Evolutionary conservation across 2,113 vertebrate genomes (phyloP), one percentile per base, ranked within the genome.

Genomic region (Procapra przewalskii): DNA sequence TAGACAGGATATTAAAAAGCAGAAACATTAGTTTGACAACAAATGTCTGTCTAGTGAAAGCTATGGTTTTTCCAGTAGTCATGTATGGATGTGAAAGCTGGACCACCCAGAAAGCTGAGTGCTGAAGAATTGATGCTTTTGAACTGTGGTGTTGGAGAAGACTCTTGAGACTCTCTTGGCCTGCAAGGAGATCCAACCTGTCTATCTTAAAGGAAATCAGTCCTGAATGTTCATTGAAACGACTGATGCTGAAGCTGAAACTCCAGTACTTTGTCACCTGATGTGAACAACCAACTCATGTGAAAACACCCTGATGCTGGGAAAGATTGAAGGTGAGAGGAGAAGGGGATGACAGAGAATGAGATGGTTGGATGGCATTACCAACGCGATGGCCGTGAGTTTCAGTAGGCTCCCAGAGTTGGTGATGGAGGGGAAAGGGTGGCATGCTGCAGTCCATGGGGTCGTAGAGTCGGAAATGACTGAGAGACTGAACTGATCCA

Each of bases 401-500:
- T 67, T 36, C 33, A 67, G 33, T 36, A 36, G 33, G 64, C 64
- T 67, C 4, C 4, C 2, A 2, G 64, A 21, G 17, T 67, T 67
- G n/a, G 33, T 67, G 64, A 67, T 36, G 64, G 64, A 67, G 0
- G 9, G 33, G 64, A 67, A 67, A 67, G 33, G 8, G 33, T 67
- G 64, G 8, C 15, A 10, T 67, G 64, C 16, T 67, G 64, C n/a
- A 67, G 2, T 67, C 64, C 64, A 11, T 36, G 64, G 64, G n/a
- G 17, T 71, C 0, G 0, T 19, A 71, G 64, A 36, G 64, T 5
- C 1, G 0, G 64, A 71, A 71, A 71, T 0, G 9, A 71, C 64
- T 71, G 33, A 71, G 17, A 71, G 64, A 36, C 64, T 36, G 17
- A 71, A 71, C n/a, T 71, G 4, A 71, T n/a, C n/a, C n/a, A 71